Conservation (phyloP, 1,140 invertebrate species). For the Bombus balteatus region DNA sequence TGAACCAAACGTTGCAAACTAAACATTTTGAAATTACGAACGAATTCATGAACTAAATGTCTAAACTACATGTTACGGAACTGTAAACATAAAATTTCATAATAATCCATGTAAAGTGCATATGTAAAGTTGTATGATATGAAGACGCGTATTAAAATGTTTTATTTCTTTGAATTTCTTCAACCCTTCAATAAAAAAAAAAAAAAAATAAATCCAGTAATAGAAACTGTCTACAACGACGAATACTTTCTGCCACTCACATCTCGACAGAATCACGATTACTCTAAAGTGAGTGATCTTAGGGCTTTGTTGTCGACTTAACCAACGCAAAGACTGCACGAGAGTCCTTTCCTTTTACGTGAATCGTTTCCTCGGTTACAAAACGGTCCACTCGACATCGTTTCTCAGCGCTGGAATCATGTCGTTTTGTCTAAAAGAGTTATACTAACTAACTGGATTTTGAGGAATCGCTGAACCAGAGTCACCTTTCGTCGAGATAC, state of each 20-base stretch:
- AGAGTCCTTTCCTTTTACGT: conserved; percentile 5
- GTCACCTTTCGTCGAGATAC: background rate
- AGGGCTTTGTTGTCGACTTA: background rate
- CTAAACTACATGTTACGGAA: background rate
- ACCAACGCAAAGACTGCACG: background rate
- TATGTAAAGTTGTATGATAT: no score
- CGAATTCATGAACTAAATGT: background rate
- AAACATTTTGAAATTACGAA: background rate
- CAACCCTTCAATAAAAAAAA: no score
- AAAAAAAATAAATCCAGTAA: no score
- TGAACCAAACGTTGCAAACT: background rate
- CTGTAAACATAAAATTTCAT: no score
- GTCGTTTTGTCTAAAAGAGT: background rate
- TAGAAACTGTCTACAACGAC: no score
- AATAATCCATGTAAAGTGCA: no score
- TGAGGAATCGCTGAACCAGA: background rate
- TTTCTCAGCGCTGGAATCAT: background rate
- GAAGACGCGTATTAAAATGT: no score
- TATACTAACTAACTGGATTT: conserved; percentile 6
- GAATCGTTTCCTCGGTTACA: background rate
- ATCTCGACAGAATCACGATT: background rate
- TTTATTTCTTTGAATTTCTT: no score
- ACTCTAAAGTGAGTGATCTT: no score
- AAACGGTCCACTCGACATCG: conserved; percentile 24
- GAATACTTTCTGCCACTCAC: no score